A percentile compares a stretch with the other conserved stretches of the same genome.
These are phyloP conservation scores for Rhopalosiphum padi DNA, from an alignment of 1,140 invertebrate genomes.

Conservation along the genomic window DNA sequence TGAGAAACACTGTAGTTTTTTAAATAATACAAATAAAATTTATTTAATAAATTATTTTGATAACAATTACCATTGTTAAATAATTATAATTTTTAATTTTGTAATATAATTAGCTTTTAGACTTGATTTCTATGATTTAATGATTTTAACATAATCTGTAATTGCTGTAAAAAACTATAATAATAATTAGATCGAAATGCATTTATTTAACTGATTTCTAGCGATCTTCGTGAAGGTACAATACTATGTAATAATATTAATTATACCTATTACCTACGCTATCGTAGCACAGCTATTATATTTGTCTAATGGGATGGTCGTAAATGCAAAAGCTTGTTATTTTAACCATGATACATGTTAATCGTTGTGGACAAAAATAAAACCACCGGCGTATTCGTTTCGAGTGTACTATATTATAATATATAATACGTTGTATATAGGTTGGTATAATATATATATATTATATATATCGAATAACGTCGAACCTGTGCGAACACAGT, in stretches of 20 bases:
- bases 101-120: neutral
- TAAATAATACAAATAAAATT: neutral
- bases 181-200: neutral
- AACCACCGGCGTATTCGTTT: neutral
- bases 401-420: neutral
- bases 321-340: neutral
- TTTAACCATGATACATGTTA: neutral
- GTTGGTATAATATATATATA: neutral
- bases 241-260: neutral
- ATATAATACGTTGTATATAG: neutral
- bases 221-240: neutral
- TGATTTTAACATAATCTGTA: neutral
- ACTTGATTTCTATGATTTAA: neutral
- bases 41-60: neutral
- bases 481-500: neutral
- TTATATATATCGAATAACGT: neutral
- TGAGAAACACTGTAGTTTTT: neutral
- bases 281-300: neutral
- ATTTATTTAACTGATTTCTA: neutral
- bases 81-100: too few species aligned
- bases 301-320: neutral
- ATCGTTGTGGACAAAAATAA: neutral
- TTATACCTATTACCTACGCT: neutral
- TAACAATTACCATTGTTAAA: neutral
- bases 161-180: neutral